Percentiles rank a stretch among this genome's conserved stretches.
These are phyloP conservation scores for Heliconius ismenius DNA, from an alignment of 2,888 invertebrate genomes.

Conservation along the genomic window DNA sequence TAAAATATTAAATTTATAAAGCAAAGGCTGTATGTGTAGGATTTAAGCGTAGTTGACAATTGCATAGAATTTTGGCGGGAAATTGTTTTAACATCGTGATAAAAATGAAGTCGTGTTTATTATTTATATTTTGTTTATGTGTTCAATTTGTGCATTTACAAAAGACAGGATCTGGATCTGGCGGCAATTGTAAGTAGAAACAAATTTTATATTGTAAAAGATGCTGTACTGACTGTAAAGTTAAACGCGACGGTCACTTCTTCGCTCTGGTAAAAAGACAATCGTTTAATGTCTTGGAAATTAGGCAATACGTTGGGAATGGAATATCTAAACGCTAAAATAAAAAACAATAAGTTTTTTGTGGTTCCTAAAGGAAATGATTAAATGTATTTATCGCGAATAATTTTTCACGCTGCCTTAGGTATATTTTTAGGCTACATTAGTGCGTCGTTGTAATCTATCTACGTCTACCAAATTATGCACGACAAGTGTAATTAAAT, in stretches of 20 bases:
- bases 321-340: too few species aligned
- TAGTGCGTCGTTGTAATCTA: too few species aligned
- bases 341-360: too few species aligned
- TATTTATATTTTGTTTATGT: conserved; percentile 56
- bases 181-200: conserved; percentile 67
- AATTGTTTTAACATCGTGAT: conserved; percentile 32
- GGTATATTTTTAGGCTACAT: too few species aligned
- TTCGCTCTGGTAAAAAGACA: neutral
- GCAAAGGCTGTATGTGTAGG: conserved; percentile 1
- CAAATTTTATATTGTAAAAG: neutral
- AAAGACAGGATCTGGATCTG: conserved; percentile 62
- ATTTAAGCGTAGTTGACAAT: neutral
- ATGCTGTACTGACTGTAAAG: neutral
- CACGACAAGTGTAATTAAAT: too few species aligned
- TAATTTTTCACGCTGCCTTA: too few species aligned
- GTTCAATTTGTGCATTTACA: conserved; percentile 55
- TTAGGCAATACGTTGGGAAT: too few species aligned
- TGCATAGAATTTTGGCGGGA: conserved; percentile 45
- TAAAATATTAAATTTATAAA: neutral
- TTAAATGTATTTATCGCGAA: too few species aligned
- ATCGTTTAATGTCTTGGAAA: too few species aligned
- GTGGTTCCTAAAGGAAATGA: too few species aligned
- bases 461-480: too few species aligned
- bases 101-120: conserved; percentile 56
- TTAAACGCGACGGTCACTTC: neutral